Base-by-base conservation (phyloP, 2,797 vertebrate species). In the Oophaga sylvatica region DNA sequence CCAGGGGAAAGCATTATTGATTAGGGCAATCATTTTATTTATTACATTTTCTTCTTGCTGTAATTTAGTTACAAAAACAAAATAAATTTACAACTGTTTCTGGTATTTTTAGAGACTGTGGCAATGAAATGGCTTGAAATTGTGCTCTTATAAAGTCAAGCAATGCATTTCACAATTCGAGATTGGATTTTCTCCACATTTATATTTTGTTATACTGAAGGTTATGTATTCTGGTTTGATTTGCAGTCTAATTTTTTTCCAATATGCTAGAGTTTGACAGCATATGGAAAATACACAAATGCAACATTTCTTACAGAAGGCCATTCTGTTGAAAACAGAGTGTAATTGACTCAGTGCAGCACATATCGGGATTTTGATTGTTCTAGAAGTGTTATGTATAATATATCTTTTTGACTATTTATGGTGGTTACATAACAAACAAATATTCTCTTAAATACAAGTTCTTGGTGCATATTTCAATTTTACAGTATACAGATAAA, bases 141-240 rank as follows among this genome's bases (percentile, higher is more conserved):
- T 41, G 41, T 20, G 11, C 65, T 29, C 26, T 67, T 3, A 8
- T 73, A 41, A 15, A 71, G 16, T 56, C n/a, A 5, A 53, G 22
- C 75, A 41, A 56, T 56, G 22, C 20, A 22, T 62, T 41, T 35
- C 31, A 80, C 62, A 29, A 80, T 41, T 29, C 41, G 20, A 29
- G 57, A 80, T 73, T 73, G 20, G 35, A 73, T 80, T 80, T 80
- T 62, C 78, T 80, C 57, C 31, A 63, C 45, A 80, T 80, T 31
- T 35, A 80, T 59, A 80, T 80, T 63, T 13, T 29, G 48, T 57
- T 16, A 62, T 62, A 35, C 31, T 41, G n/a, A 22, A 63, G 57
- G 57, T 80, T 80, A 19, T 41, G 59, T 22, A 22, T n/a, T 20
- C 60, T 20, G 29, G 57, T 62, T 20, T 80, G 78, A 80, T 80